Percentiles rank a stretch among this genome's conserved stretches.
Evolutionary conservation across 2,797 vertebrate species (phyloP).

Genomic region (Sebastes paucispinis): DNA sequence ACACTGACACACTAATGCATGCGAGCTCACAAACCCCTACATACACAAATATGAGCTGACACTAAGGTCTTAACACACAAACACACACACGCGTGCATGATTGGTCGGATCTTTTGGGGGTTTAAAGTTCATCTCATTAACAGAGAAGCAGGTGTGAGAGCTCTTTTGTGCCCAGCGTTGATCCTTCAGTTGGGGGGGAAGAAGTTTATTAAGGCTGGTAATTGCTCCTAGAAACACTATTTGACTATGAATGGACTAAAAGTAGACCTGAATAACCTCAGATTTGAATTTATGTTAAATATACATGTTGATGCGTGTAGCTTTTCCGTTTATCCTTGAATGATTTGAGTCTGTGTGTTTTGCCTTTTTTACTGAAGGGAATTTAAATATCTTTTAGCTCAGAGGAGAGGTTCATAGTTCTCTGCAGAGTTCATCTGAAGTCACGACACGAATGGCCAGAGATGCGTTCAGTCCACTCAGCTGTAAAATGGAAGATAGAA

Average conservation of each 20-base stretch:
- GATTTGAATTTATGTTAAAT: background rate
- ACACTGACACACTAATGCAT: constrained; percentile 32
- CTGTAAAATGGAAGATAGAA: background rate
- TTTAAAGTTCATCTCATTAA: constrained; percentile 54
- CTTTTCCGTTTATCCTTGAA: background rate
- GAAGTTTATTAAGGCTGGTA: background rate
- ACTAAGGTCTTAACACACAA: constrained; percentile 1
- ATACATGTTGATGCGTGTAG: background rate
- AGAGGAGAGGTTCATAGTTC: background rate
- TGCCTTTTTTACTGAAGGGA: background rate
- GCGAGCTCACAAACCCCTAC: constrained; percentile 18
- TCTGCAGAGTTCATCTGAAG: background rate
- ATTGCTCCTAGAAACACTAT: background rate
- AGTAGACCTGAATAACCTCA: background rate
- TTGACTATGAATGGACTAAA: background rate
- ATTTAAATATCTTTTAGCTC: background rate
- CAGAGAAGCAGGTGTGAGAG: constrained; percentile 40
- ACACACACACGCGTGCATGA: background rate
- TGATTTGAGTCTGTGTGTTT: background rate
- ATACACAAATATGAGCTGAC: constrained; percentile 46
- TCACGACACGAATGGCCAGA: background rate
- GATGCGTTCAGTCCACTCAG: background rate
- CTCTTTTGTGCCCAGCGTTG: background rate
- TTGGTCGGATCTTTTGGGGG: constrained; percentile 18
- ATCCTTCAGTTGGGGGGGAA: constrained; percentile 8